Conservation (phyloP, 1,140 invertebrate species). For the Euwallacea fornicatus region DNA sequence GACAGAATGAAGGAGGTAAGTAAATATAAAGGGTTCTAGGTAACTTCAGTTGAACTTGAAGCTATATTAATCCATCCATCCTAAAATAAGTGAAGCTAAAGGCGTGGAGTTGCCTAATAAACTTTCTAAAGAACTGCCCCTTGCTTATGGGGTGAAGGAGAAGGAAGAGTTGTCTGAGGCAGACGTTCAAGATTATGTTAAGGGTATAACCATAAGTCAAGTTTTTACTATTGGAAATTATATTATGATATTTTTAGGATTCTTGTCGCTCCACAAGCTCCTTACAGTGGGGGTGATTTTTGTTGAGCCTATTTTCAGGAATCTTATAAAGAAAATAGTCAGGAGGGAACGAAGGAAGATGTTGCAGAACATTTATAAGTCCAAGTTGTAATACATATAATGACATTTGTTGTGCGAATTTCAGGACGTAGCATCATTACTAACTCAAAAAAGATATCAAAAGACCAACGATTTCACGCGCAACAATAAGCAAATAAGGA, state of each 20-base stretch:
- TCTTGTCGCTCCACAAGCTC: conserved; percentile 24
- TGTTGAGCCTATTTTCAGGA: conserved; percentile 65
- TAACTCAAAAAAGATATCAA: no score
- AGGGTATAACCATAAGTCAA: conserved; percentile 52
- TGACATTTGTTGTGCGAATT: no score
- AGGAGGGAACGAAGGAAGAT: conserved; percentile 49
- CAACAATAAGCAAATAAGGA: no score
- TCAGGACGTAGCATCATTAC: no score
- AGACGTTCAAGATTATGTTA: conserved; percentile 58
- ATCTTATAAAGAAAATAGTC: conserved; percentile 55
- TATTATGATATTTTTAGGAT: background rate
- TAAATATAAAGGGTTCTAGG: conserved; percentile 78
- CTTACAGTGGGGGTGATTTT: conserved; percentile 66
- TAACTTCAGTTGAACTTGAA: conserved; percentile 76
- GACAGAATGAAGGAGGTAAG: conserved; percentile 89
- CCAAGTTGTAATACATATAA: background rate
- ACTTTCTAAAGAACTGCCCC: conserved; percentile 67
- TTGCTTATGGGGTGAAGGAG: conserved; percentile 68
- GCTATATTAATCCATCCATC: conserved; percentile 67
- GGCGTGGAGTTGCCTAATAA: conserved; percentile 72
- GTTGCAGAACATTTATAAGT: conserved; percentile 8
- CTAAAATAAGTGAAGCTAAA: conserved; percentile 67
- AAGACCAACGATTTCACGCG: no score
- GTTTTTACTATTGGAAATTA: background rate
- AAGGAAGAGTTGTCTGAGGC: conserved; percentile 54